Percentiles rank a stretch among this genome's conserved stretches.
These are phyloP conservation scores for Meghimatium bilineatum DNA, from an alignment of 2,888 invertebrate genomes.

Conservation along the genomic window DNA sequence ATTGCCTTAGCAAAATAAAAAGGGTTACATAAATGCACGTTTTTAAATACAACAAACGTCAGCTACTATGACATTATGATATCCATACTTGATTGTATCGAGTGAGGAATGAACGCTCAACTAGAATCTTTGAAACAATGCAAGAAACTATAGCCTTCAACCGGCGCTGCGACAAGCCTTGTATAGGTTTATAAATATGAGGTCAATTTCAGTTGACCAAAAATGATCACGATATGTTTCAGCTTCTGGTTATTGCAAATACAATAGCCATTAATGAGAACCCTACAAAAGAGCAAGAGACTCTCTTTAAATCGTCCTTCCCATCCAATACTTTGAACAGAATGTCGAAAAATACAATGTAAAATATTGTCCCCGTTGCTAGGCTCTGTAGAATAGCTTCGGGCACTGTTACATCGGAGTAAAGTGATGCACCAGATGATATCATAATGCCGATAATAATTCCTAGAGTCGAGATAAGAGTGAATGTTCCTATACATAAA, in stretches of 20 bases:
- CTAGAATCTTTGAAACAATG: background rate
- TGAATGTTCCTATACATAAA: slow-evolving; percentile 67
- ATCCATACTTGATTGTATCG: background rate
- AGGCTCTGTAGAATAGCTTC: slow-evolving; percentile 71
- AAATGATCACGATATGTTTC: background rate
- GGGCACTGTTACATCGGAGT: slow-evolving; percentile 67
- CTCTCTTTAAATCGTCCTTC: slow-evolving; percentile 67
- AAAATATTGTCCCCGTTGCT: slow-evolving; percentile 70
- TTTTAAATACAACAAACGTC: too few relatives aligned
- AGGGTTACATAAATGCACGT: too few relatives aligned
- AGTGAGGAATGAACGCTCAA: background rate
- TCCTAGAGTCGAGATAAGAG: slow-evolving; percentile 67
- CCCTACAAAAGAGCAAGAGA: slow-evolving; percentile 70
- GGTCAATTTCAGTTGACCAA: background rate
- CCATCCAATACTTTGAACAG: slow-evolving; percentile 69
- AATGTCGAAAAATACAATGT: slow-evolving; percentile 71
- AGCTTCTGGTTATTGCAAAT: slow-evolving; percentile 60
- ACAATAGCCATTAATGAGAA: slow-evolving; percentile 70
- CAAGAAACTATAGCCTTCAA: background rate
- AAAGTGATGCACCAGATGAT: slow-evolving; percentile 69
- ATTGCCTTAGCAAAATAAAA: too few relatives aligned
- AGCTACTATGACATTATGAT: background rate
- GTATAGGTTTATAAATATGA: background rate
- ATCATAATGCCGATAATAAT: slow-evolving; percentile 68
- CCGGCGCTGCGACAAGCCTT: background rate